phyloP scores from a whole-genome alignment of 2,888 invertebrate genomes.

The Selenia dentaria region DNA sequence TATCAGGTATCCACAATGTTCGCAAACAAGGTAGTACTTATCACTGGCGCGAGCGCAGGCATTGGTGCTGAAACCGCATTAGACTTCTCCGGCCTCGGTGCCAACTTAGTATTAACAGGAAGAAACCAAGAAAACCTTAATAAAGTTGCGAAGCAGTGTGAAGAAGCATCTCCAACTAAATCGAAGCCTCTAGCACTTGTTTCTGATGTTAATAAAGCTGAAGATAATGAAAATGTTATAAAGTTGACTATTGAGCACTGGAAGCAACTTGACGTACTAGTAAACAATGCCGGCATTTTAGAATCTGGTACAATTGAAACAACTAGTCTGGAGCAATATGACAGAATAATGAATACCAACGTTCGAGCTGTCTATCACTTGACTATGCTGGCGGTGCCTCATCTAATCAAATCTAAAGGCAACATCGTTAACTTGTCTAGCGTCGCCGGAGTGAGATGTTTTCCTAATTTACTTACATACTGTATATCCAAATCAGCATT shows the following conservation, averaged over 20 bases:
- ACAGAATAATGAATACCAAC: constrained; percentile 92
- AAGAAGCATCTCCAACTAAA: constrained; percentile 45
- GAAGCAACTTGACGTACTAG: constrained; percentile 88
- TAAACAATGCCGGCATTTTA: constrained; percentile 93
- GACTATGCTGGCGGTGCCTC: constrained; percentile 91
- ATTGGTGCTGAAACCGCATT: constrained; percentile 88
- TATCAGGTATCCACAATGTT: constrained; percentile 51
- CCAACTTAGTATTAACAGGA: constrained; percentile 84
- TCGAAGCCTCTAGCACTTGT: constrained; percentile 76
- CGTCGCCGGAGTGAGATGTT: constrained; percentile 92
- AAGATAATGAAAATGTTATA: constrained; percentile 85
- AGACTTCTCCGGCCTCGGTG: constrained; percentile 86
- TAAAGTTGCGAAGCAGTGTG: constrained; percentile 82
- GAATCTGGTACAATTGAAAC: constrained; percentile 90
- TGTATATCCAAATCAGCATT: constrained; percentile 94
- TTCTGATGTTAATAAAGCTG: constrained; percentile 86
- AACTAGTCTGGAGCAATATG: constrained; percentile 91
- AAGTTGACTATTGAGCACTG: constrained; percentile 86
- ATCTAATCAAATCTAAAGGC: constrained; percentile 90
- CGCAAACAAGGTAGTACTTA: constrained; percentile 79
- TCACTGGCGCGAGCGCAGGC: constrained; percentile 88
- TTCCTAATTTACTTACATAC: constrained; percentile 92
- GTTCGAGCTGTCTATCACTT: constrained; percentile 89
- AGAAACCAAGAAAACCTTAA: constrained; percentile 87
- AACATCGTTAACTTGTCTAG: constrained; percentile 96